These are phyloP conservation scores for Parazoanthus swiftii DNA, from an alignment of 92 coral and sea anemone species.

Conservation along the genomic window DNA sequence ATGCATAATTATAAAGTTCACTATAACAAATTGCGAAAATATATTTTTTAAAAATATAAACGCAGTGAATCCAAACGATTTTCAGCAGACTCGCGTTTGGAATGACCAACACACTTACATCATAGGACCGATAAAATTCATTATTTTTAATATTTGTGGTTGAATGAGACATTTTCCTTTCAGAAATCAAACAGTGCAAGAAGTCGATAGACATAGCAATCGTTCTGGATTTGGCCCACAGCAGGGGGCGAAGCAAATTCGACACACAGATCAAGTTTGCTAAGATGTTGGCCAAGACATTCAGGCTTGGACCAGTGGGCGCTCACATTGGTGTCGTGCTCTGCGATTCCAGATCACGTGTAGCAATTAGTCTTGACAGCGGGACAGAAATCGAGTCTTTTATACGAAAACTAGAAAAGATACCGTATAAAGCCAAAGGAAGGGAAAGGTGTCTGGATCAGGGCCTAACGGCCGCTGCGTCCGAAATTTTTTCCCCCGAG, in stretches of 20 bases:
- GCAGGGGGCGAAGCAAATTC: conserved; percentile 5
- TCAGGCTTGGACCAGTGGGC: conserved; percentile 8
- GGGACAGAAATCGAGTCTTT: conserved; percentile 9
- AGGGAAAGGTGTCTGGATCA: background rate
- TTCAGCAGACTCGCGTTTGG: too few relatives aligned
- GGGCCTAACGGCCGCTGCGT: conserved; percentile 18
- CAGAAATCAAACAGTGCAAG: conserved; percentile 24
- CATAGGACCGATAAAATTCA: background rate
- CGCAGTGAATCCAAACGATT: too few relatives aligned
- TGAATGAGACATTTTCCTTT: background rate
- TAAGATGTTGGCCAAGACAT: conserved; percentile 29
- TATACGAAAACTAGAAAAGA: conserved; percentile 1
- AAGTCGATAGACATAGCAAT: conserved; percentile 31
- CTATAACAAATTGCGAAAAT: too few relatives aligned
- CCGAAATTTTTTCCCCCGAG: conserved; percentile 19
- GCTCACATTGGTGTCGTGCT: conserved; percentile 24
- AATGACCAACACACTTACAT: background rate
- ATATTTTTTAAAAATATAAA: too few relatives aligned
- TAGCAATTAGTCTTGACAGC: conserved; percentile 9
- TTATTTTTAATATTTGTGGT: background rate
- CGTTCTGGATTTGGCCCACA: background rate
- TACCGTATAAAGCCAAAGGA: background rate
- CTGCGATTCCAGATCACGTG: background rate
- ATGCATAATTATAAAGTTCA: too few relatives aligned
- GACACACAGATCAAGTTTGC: conserved; percentile 23